These are phyloP conservation scores for Agrypnus murinus DNA, from an alignment of 2,888 invertebrate species.

Conservation along the genomic window DNA sequence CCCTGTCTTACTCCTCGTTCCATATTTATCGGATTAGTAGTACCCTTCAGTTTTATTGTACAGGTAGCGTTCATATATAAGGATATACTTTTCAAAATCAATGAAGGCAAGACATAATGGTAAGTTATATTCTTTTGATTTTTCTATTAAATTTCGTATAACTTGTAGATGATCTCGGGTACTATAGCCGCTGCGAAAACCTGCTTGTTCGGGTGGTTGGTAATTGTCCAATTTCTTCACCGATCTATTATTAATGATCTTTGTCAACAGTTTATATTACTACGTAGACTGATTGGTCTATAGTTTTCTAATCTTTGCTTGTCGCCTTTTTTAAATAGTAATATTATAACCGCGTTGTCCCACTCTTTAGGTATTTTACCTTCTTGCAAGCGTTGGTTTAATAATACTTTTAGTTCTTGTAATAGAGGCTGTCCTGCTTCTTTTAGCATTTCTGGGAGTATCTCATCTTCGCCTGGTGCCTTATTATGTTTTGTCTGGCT, in stretches of 20 bases:
- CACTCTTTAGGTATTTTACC: not conserved
- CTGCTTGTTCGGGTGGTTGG: not conserved
- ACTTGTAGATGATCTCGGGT: not conserved
- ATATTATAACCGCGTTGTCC: not conserved
- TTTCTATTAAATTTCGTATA: not conserved
- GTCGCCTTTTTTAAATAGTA: conserved; percentile 3
- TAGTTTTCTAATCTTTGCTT: not conserved
- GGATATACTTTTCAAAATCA: conserved; percentile 4
- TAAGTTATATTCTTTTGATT: not conserved
- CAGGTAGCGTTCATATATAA: no score
- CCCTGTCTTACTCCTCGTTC: no score
- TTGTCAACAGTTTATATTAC: conserved; percentile 1
- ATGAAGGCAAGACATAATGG: not conserved
- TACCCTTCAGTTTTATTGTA: no score
- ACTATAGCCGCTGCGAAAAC: no score
- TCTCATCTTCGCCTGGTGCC: not conserved
- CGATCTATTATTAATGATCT: not conserved
- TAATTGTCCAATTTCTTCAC: not conserved
- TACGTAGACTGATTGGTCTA: not conserved
- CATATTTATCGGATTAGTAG: no score
- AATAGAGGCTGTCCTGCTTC: not conserved
- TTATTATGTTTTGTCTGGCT: not conserved
- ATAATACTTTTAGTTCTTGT: not conserved
- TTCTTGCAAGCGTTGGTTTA: conserved; percentile 2
- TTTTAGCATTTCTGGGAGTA: conserved; percentile 12